These are phyloP conservation scores for Parochlus steinenii DNA, from an alignment of 2,888 invertebrate species.

Conservation along the genomic window DNA sequence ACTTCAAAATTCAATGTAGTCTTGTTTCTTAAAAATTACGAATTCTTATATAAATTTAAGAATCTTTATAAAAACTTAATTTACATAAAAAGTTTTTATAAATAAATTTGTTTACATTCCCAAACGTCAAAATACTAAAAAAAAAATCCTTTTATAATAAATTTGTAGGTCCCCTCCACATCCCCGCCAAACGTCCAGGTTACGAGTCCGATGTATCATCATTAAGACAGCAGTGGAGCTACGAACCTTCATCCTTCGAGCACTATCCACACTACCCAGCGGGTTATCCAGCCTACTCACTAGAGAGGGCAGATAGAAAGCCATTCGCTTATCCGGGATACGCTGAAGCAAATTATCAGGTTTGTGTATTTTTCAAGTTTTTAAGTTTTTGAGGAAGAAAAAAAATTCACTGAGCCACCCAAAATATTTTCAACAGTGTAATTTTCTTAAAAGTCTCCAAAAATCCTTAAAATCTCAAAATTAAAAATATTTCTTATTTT, in stretches of 20 bases:
- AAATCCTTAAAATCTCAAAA: no score
- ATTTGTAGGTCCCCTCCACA: conserved; percentile 62
- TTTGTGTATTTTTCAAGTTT: conserved; percentile 17
- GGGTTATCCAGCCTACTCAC: conserved; percentile 22
- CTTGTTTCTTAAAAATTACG: no score
- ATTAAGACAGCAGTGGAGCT: conserved; percentile 30
- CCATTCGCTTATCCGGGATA: conserved; percentile 28
- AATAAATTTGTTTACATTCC: not conserved
- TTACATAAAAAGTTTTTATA: not conserved
- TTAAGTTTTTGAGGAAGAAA: not conserved
- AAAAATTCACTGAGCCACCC: no score
- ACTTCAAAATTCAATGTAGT: not conserved
- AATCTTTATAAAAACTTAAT: not conserved
- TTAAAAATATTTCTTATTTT: no score
- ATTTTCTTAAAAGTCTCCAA: no score
- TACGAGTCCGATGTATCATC: conserved; percentile 34
- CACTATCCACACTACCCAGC: conserved; percentile 21
- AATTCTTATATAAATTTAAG: not conserved
- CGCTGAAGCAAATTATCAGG: conserved; percentile 31
- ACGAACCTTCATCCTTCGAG: conserved; percentile 28
- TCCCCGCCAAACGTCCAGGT: conserved; percentile 66
- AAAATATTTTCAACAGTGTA: no score
- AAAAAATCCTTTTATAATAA: no score
- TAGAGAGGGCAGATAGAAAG: conserved; percentile 31
- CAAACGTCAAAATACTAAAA: no score